Evolutionary conservation across 2,797 vertebrate genomes (phyloP).

Genomic region (Tenualosa ilisha): DNA sequence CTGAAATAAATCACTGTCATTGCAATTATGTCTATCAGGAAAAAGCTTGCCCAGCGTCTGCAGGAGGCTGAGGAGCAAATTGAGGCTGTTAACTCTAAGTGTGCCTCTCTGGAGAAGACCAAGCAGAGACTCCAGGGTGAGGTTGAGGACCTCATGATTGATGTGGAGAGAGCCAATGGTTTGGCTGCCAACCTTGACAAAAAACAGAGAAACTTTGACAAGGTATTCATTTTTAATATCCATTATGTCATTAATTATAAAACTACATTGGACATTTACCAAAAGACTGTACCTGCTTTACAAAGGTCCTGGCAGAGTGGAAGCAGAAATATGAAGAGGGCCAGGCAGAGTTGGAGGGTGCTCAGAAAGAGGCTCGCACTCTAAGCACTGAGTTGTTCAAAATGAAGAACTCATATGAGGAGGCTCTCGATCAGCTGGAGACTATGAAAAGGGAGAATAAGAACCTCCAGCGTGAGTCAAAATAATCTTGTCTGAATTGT

Average conservation of each 20-base stretch:
- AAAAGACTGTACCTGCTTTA: background rate
- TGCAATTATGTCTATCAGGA: constrained; percentile 63
- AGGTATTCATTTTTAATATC: constrained; percentile 55
- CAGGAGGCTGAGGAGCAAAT: constrained; percentile 31
- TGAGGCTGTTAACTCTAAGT: constrained; percentile 81
- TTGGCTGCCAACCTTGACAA: constrained; percentile 78
- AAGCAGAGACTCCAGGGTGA: constrained; percentile 82
- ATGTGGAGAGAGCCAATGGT: constrained; percentile 77
- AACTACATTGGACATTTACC: background rate
- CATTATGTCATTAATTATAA: no score
- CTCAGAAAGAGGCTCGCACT: constrained; percentile 81
- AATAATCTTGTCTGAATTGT: background rate
- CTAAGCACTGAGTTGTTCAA: constrained; percentile 86
- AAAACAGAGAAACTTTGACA: constrained; percentile 81
- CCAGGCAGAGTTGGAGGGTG: constrained; percentile 82
- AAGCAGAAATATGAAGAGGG: constrained; percentile 86
- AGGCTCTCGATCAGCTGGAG: constrained; percentile 83
- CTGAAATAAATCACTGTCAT: no score
- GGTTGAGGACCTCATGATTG: constrained; percentile 83
- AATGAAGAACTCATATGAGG: constrained; percentile 88
- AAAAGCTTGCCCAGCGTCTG: constrained; percentile 81
- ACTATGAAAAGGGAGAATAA: constrained; percentile 87
- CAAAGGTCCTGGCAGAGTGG: constrained; percentile 78
- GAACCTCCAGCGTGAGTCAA: constrained; percentile 75
- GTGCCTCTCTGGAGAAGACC: constrained; percentile 82